Base-by-base conservation (phyloP, 2,113 vertebrate species). In the Galeopterus variegatus region DNA sequence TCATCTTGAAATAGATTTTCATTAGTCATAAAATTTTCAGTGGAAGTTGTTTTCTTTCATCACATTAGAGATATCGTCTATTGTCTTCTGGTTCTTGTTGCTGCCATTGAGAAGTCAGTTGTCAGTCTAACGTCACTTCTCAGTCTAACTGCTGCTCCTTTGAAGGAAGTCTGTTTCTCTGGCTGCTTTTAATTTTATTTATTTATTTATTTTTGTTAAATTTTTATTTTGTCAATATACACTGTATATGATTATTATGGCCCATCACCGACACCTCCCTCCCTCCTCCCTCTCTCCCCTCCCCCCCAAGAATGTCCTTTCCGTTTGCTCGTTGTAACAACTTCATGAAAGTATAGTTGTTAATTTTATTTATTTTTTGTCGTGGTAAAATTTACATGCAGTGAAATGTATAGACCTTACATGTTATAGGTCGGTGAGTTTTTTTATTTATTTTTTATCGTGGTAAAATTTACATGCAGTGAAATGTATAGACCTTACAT, bases 151-250 rank as follows among this genome's bases (percentile, higher is more conserved):
- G 87, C 45, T 76, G 45, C 72, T 64, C 21, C 56, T 88, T 36
- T 80, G 84, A 62, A 33, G 54, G 19, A 52, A 45, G 64, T 54
- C 26, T 94, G 14, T 73, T 94, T 94, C 60, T 67, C 60, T 58
- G 50, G 28, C 28, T 76, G 67, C 67, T 75, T 89, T 89, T 83
- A 11, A 89, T 94, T 97, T 79, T 54, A 31, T 86, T 93, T 70
- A 81, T n/a, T n/a, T n/a, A n/a, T n/a, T n/a, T n/a, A n/a, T n/a
- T n/a, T n/a, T n/a, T n/a, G n/a, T n/a, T n/a, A n/a, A n/a, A n/a
- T n/a, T n/a, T n/a, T n/a, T n/a, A n/a, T n/a, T n/a, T n/a, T n/a
- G n/a, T n/a, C n/a, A n/a, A n/a, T n/a, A n/a, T n/a, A n/a, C n/a
- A n/a, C n/a, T n/a, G n/a, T n/a, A n/a, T n/a, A n/a, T n/a, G n/a